Base-by-base conservation (phyloP, 2,113 vertebrate genomes). In the Sapayoa aenigma region DNA sequence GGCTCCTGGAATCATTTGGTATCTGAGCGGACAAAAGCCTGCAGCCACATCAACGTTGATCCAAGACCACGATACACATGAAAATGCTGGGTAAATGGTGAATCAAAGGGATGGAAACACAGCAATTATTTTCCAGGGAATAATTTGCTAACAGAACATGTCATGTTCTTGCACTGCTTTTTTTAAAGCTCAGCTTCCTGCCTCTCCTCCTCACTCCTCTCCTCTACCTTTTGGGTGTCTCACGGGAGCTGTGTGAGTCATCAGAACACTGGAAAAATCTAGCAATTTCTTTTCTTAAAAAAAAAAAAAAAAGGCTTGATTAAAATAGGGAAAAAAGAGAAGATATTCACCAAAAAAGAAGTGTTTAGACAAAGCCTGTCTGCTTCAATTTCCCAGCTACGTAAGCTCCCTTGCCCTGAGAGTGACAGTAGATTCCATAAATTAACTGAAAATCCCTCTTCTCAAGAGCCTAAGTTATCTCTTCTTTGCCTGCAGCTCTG, bases 391-490 rank as follows among this genome's bases (percentile, higher is more conserved):
- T 98, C 97, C 96, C 91, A 93, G 95, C 95, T 95, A 97, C 72
- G 95, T 97, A 93, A 97, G 97, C 96, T 97, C 94, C 95, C 95
- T 95, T 97, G 96, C 96, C 97, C 89, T 82, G 95, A 97, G 97
- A 97, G 96, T 97, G 98, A 97, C 97, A 96, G 97, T 97, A 97
- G 97, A 96, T 97, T 98, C 98, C 98, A 98, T 98, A 98, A 98
- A 98, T 98, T 98, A 98, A 97, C 97, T 95, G 98, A 98, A 98
- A 98, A 98, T 98, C 98, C 98, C 98, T 98, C 98, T 98, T 98
- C 98, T 98, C 98, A 89, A 97, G 97, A 98, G 98, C 97, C 97
- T 96, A 97, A 98, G 98, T 98, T 98, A 98, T 98, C 98, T 98
- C 98, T 98, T 80, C 92, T 91, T 98, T 97, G 98, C 98, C 98